phyloP scores from a whole-genome alignment of 2,797 vertebrate species.

The Echeneis naucrates region DNA sequence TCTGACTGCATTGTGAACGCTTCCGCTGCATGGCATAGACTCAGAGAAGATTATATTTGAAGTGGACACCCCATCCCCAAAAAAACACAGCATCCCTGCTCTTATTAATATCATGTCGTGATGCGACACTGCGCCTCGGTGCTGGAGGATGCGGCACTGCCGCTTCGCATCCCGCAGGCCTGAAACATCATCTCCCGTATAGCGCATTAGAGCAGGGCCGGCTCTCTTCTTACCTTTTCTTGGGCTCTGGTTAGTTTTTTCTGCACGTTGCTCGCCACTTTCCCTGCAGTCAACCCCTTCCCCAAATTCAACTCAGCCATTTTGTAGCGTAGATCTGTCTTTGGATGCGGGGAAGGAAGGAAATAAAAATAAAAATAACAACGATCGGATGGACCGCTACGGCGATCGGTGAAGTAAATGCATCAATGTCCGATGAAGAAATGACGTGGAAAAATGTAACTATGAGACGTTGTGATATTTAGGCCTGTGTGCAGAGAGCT shows the following conservation, averaged over 20 bases:
- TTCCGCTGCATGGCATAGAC: constrained; percentile 52
- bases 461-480: constrained; percentile 13
- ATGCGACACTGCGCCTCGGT: constrained; percentile 72
- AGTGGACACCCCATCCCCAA: constrained; percentile 9
- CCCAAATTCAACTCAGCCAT: constrained; percentile 98
- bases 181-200: not conserved
- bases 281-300: constrained; percentile 96
- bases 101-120: constrained; percentile 58
- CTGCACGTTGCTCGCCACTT: constrained; percentile 97
- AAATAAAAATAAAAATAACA: constrained; percentile 44
- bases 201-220: not conserved
- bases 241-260: constrained; percentile 97
- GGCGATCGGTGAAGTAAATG: constrained; percentile 54
- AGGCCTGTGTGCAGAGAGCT: constrained; percentile 43
- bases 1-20: constrained; percentile 13
- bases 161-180: constrained; percentile 49
- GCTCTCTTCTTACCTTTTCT: constrained; percentile 90
- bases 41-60: not conserved
- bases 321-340: constrained; percentile 78
- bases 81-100: constrained; percentile 11
- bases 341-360: constrained; percentile 60
- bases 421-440: constrained; percentile 71
- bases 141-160: constrained; percentile 63
- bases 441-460: constrained; percentile 23
- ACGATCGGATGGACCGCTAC: constrained; percentile 71